Base-by-base conservation (phyloP, 2,113 vertebrate genomes). In the Prolemur simus region DNA sequence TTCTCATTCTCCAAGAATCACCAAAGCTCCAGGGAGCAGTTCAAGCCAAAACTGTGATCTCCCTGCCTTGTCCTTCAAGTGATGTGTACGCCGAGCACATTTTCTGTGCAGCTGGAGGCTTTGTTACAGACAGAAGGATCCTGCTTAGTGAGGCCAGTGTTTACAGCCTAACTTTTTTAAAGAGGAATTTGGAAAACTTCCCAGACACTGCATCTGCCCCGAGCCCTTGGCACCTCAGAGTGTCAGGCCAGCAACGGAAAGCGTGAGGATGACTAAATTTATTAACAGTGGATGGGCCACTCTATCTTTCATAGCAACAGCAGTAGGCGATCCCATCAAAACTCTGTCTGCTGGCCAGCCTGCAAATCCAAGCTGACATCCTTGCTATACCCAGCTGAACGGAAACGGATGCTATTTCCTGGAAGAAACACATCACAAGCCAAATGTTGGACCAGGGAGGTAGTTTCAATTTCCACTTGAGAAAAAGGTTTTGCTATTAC, bases 201-300 rank as follows among this genome's bases (percentile, higher is more conserved):
- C 98, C 98, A 98, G 97, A 98, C 39, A 29, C 96, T 97, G 76
- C 96, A 98, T 97, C 98, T 98, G 97, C 97, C 98, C 98, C 96
- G 60, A 96, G 94, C 95, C 97, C 94, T 95, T 95, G 93, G 93
- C 94, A 97, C 96, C 94, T 97, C 29, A 0, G 96, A 97, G 73
- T 42, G 37, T 29, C 78, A 96, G 89, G 93, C 73, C 74, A 12
- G 93, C 42, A 5, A 63, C 88, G 73, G 91, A 98, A 73, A 86
- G 21, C 74, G 92, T 8, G 18, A 97, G 87, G 95, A 98, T 82
- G 97, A 98, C 95, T 96, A 94, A 97, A 97, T 97, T 98, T 98
- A 98, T 98, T 97, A 98, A 82, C 82, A 86, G 73, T 89, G 93
- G 97, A 98, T 45, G 88, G 97, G 97, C 96, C 86, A 96, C 98